Conservation (phyloP, 2,797 vertebrate species). For the Xerus rutilus region DNA sequence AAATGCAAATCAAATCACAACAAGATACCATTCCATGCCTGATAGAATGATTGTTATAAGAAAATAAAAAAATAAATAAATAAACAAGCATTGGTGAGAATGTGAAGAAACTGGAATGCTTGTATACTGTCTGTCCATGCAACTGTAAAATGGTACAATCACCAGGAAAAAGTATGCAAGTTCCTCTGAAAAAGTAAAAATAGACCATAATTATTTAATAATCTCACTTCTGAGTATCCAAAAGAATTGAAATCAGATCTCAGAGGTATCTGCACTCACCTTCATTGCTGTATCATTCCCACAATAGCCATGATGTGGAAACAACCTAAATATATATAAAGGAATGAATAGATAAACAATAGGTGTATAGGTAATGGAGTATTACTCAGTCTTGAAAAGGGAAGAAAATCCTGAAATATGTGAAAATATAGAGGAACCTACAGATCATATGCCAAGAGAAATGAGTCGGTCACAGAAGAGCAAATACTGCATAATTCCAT, state of each 20-base stretch:
- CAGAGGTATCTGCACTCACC: not conserved
- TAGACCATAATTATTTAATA: not conserved
- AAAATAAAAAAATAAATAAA: too few relatives aligned
- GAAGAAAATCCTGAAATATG: not conserved
- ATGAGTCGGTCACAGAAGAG: not conserved
- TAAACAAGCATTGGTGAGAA: not conserved
- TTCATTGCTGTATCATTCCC: not conserved
- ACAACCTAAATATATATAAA: not conserved
- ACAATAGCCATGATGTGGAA: not conserved
- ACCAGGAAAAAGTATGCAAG: too few relatives aligned
- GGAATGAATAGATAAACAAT: not conserved
- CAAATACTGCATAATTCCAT: not conserved
- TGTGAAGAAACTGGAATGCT: not conserved
- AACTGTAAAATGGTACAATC: not conserved
- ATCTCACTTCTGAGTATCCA: not conserved
- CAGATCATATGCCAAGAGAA: not conserved
- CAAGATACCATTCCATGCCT: not conserved
- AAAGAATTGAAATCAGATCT: not conserved
- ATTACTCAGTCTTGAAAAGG: not conserved
- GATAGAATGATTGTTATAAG: not conserved
- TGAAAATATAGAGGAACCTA: not conserved
- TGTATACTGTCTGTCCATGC: too few relatives aligned
- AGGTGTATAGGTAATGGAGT: too few relatives aligned
- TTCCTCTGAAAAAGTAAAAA: not conserved
- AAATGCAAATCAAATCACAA: not conserved